Evolutionary conservation across 2,113 vertebrate species (phyloP).

Genomic region (Numida meleagris): DNA sequence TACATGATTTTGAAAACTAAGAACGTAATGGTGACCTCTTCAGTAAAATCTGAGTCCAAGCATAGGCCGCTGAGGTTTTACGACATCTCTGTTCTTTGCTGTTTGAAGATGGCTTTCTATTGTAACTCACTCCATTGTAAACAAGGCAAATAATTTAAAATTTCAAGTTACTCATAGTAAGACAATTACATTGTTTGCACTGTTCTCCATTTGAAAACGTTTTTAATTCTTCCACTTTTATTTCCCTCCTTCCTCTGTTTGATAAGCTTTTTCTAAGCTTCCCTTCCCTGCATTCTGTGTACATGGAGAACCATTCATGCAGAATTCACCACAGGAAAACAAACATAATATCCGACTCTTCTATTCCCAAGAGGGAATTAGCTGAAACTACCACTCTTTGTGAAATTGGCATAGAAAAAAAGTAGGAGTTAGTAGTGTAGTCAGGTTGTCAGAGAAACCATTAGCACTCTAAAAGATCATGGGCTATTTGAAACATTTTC

Average conservation of each 20-base stretch:
- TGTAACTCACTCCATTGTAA: background rate
- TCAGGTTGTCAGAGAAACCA: slow-evolving; percentile 51
- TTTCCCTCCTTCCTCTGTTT: background rate
- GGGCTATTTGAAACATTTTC: slow-evolving; percentile 36
- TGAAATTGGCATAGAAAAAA: background rate
- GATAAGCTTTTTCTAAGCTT: background rate
- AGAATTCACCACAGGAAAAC: slow-evolving; percentile 52
- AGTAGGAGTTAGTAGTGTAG: background rate
- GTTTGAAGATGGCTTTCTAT: background rate
- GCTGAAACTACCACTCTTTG: slow-evolving; percentile 50
- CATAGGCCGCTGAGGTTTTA: background rate
- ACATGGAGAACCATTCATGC: background rate
- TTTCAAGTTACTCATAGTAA: background rate
- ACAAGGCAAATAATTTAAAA: background rate
- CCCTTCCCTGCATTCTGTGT: background rate
- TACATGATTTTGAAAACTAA: background rate
- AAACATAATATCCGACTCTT: slow-evolving; percentile 28
- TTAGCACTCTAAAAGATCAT: background rate
- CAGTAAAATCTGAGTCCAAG: background rate
- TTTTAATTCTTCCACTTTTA: background rate
- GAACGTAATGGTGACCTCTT: background rate
- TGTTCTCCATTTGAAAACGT: background rate
- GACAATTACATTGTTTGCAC: background rate
- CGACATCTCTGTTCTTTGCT: background rate
- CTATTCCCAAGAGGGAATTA: slow-evolving; percentile 30